A percentile compares a stretch with the other conserved stretches of the same genome.
Conservation (phyloP, 2,113 vertebrate species). For the Istiophorus platypterus region DNA sequence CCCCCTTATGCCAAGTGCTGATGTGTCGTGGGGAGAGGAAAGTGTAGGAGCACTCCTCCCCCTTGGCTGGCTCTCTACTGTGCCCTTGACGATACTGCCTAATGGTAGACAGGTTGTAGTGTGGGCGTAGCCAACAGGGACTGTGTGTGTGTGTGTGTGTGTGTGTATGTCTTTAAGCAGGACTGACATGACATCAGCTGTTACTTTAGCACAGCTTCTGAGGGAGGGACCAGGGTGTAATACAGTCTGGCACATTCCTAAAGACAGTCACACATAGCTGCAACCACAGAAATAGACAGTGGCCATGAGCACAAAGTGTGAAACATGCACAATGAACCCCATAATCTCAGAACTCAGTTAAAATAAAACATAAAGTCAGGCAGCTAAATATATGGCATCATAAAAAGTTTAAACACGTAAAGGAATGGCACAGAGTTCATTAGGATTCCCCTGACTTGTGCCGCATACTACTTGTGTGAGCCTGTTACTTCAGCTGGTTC, state of each 20-base stretch:
- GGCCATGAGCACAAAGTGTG: conserved; percentile 54
- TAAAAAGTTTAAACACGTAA: background rate
- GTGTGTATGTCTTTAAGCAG: conserved; percentile 73
- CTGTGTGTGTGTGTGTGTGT: conserved; percentile 18
- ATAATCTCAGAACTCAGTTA: conserved; percentile 20
- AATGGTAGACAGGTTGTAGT: conserved; percentile 62
- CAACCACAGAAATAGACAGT: conserved; percentile 81
- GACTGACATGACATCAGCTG: conserved; percentile 82
- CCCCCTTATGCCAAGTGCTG: conserved; percentile 54
- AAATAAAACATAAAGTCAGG: background rate
- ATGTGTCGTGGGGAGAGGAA: conserved; percentile 46
- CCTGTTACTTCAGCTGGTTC: background rate
- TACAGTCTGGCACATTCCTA: conserved; percentile 74
- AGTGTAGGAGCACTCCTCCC: conserved; percentile 52
- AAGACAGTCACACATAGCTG: conserved; percentile 81
- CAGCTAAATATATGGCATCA: background rate
- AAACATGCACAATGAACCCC: conserved; percentile 54
- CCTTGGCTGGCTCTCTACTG: conserved; percentile 50
- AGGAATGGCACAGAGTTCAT: background rate
- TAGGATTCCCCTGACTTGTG: background rate
- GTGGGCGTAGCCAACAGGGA: conserved; percentile 21
- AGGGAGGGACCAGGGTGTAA: conserved; percentile 77
- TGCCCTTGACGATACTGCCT: conserved; percentile 52
- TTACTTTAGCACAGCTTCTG: conserved; percentile 76
- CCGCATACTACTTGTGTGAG: background rate